Evolutionary conservation across 2,888 invertebrate genomes (phyloP).

Genomic region (Dusona sp.): DNA sequence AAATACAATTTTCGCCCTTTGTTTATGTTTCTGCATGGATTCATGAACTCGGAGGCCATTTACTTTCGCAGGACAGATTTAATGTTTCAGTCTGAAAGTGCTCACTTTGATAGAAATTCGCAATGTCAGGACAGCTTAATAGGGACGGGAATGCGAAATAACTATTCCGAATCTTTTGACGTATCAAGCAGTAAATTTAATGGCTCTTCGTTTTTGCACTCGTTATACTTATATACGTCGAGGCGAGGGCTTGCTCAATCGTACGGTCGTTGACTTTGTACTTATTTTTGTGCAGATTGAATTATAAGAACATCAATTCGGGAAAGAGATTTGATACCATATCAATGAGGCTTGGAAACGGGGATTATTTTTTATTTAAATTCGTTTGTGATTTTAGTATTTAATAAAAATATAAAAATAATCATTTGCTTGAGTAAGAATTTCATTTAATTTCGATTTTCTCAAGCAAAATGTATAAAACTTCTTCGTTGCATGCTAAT

Average conservation of each 20-base stretch:
- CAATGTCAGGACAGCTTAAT: neutral
- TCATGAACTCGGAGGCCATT: neutral
- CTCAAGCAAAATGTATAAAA: neutral
- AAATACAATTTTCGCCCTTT: neutral
- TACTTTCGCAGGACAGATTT: neutral
- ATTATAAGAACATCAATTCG: neutral
- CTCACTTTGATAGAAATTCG: slow-evolving; percentile 29
- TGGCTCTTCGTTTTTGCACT: slow-evolving; percentile 6
- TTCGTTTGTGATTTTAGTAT: neutral
- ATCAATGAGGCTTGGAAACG: neutral
- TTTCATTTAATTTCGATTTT: neutral
- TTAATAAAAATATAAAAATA: neutral
- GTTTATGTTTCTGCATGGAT: neutral
- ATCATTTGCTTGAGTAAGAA: neutral
- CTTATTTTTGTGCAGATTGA: neutral
- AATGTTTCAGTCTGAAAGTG: neutral
- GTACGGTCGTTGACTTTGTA: slow-evolving; percentile 10
- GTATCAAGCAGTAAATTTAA: slow-evolving; percentile 46
- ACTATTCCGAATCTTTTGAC: slow-evolving; percentile 22
- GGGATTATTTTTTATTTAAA: neutral
- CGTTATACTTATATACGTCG: too few species aligned
- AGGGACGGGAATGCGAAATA: neutral
- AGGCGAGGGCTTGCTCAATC: neutral
- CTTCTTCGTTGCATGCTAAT: neutral
- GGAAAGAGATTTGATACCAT: neutral